Percentiles rank a stretch among this genome's conserved stretches.
Evolutionary conservation across 2,113 vertebrate species (phyloP).

Genomic region (Melospiza georgiana): DNA sequence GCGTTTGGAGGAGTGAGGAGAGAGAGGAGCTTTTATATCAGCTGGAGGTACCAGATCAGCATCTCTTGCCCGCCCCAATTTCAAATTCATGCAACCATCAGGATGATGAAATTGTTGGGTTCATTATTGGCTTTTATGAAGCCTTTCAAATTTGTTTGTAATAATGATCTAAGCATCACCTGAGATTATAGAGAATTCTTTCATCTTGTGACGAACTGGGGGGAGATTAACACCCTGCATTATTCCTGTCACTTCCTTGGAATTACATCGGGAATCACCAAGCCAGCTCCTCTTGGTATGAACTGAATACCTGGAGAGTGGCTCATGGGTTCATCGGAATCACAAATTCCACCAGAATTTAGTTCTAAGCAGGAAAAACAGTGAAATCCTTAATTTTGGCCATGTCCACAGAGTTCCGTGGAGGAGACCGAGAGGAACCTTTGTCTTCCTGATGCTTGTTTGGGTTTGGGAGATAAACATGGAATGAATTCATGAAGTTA

Average conservation of each 20-base stretch:
- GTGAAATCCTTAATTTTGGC: background rate
- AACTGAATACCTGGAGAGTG: background rate
- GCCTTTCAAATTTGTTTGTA: background rate
- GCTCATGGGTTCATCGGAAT: background rate
- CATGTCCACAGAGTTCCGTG: background rate
- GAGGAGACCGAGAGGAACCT: background rate
- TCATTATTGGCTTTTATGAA: background rate
- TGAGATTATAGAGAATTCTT: background rate
- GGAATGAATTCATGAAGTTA: background rate
- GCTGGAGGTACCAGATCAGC: background rate
- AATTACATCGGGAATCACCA: background rate
- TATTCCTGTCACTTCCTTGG: background rate
- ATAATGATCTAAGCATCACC: background rate
- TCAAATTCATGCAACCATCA: background rate
- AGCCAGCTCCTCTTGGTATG: background rate
- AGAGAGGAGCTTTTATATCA: conserved; percentile 10
- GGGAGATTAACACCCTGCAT: background rate
- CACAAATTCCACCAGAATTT: background rate
- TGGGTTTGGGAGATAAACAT: background rate
- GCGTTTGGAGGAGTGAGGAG: background rate
- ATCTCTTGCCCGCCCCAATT: background rate
- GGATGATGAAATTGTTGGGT: background rate
- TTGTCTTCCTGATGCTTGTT: background rate
- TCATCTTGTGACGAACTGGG: background rate
- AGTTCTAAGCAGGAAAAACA: background rate